Evolutionary conservation across 1,140 invertebrate genomes (phyloP), one percentile per base, ranked within the genome.

Genomic region (Reticulitermes speratus): DNA sequence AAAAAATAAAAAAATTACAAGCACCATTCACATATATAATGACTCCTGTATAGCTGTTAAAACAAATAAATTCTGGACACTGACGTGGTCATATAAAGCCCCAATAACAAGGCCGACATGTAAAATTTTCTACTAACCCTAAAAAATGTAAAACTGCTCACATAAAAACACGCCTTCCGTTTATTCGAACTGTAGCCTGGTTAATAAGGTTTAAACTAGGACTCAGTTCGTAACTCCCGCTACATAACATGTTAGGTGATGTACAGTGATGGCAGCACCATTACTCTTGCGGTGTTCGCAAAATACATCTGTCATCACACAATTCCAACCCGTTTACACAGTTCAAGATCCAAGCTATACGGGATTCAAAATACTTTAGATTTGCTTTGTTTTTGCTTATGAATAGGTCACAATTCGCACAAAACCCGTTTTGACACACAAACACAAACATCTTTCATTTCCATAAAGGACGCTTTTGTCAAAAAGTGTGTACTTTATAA

Each of bases 231-330:
- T n/a, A 75, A 75, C n/a, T 75, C 65, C 65, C 65, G 65, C 65
- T 75, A n/a, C n/a, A 6, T 75, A 75, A 14, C 65, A 30, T 30
- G 25, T 8, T 8, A n/a, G 25, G 6, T 19, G n/a, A 30, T 75
- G n/a, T n/a, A n/a, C 65, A 75, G n/a, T 75, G 65, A 75, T 75
- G 65, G 65, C 65, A 75, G 65, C 65, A 75, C 65, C 21, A 25
- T 25, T 65, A 65, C 59, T 30, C n/a, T 30, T 75, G 65, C 65
- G 65, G 65, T 75, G 65, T n/a, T n/a, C 25, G n/a, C n/a, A 75
- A 75, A 75, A 75, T 75, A 59, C 38, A 38, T 5, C 38, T 59
- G 65, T 75, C 65, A 75, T 75, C 65, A 75, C 65, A 30, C 7
- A 75, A 75, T n/a, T 75, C n/a, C 65, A 75, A 6, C n/a, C 0